Evolutionary conservation across 2,113 vertebrate genomes (phyloP).

Genomic region (Andinoacara biseriatus): DNA sequence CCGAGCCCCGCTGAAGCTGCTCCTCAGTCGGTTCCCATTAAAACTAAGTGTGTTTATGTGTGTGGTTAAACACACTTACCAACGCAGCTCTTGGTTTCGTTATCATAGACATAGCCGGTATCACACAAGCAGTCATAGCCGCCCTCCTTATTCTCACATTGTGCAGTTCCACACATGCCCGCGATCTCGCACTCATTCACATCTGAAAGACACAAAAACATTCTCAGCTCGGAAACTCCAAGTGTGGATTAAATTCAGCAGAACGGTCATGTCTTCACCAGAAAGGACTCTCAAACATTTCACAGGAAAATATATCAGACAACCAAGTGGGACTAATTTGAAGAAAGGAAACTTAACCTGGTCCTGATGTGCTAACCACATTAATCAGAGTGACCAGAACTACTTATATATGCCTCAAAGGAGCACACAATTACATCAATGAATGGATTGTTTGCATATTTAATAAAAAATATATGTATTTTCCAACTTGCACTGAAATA

Average conservation of each 20-base stretch:
- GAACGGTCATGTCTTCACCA: neutral
- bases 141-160: conserved; percentile 85
- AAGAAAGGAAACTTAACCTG: neutral
- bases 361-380: neutral
- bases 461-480: neutral
- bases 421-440: neutral
- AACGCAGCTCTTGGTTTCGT: conserved; percentile 83
- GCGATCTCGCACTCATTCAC: conserved; percentile 86
- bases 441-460: neutral
- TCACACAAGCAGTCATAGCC: conserved; percentile 88
- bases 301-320: neutral
- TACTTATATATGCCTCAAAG: neutral
- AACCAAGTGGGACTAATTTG: neutral
- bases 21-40: conserved; percentile 15
- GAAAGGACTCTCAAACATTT: neutral
- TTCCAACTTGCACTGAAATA: neutral
- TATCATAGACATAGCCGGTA: conserved; percentile 84
- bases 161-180: conserved; percentile 87
- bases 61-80: conserved; percentile 75
- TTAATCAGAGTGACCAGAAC: neutral
- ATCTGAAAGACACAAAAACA: conserved; percentile 81
- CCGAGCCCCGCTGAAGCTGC: conserved; percentile 45
- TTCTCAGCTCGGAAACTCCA: neutral
- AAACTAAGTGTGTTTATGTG: neutral
- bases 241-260: neutral